These are phyloP conservation scores for Bombus sibiricus DNA, from an alignment of 1,140 invertebrate species.

Conservation along the genomic window DNA sequence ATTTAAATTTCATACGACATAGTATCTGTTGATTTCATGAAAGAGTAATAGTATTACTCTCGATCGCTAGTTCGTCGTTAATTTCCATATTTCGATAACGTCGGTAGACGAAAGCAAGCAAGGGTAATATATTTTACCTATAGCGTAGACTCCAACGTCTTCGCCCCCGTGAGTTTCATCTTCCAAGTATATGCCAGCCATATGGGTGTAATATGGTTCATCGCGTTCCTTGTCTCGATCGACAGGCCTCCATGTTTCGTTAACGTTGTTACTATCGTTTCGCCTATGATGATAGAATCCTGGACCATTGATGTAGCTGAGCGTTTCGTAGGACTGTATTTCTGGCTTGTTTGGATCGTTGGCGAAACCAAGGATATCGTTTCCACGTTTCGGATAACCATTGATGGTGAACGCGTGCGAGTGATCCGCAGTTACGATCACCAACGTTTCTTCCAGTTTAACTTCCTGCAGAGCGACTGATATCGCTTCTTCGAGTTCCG, in stretches of 20 bases:
- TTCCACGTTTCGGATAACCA: conserved; percentile 86
- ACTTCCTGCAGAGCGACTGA: conserved; percentile 83
- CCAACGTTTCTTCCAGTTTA: conserved; percentile 86
- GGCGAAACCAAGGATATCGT: conserved; percentile 85
- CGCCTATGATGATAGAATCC: conserved; percentile 79
- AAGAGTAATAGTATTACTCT: background rate
- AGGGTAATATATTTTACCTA: conserved; percentile 82
- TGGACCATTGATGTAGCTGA: conserved; percentile 86
- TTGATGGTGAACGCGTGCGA: conserved; percentile 88
- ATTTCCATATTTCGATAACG: background rate
- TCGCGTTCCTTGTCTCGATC: conserved; percentile 69
- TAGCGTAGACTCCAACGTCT: conserved; percentile 93
- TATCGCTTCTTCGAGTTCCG: conserved; percentile 87
- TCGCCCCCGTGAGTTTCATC: conserved; percentile 92
- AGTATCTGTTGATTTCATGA: no score
- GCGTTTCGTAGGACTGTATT: conserved; percentile 80
- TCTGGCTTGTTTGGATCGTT: conserved; percentile 77
- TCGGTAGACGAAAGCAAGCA: background rate
- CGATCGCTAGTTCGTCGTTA: background rate
- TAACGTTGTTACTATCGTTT: conserved; percentile 69
- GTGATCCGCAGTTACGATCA: conserved; percentile 91
- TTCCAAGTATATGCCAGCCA: conserved; percentile 79
- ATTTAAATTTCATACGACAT: background rate
- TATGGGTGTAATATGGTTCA: conserved; percentile 73
- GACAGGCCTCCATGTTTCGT: conserved; percentile 76